These are phyloP conservation scores for Prosapia bicincta DNA, from an alignment of 2,888 invertebrate species.

Conservation along the genomic window DNA sequence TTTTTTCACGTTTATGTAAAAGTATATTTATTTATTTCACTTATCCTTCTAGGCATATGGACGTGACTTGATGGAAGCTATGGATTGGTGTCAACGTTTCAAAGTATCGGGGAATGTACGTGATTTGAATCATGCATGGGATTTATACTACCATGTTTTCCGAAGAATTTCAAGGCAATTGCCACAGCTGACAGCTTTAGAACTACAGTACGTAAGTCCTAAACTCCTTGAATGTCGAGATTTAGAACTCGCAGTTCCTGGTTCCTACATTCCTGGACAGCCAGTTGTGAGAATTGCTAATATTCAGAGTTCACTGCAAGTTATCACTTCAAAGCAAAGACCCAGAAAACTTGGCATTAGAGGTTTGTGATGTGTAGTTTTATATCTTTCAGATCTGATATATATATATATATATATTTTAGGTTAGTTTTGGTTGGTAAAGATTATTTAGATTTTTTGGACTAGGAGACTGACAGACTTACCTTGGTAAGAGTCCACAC, in stretches of 20 bases:
- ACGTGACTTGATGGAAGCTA: slow-evolving; percentile 88
- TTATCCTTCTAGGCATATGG: slow-evolving; percentile 71
- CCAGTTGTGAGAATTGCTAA: slow-evolving; percentile 83
- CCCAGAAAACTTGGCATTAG: slow-evolving; percentile 90
- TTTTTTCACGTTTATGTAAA: too few species aligned
- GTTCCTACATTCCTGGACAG: slow-evolving; percentile 93
- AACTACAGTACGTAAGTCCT: slow-evolving; percentile 94
- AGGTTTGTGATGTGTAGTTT: slow-evolving; percentile 51
- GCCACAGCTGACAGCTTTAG: slow-evolving; percentile 84
- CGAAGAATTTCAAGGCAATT: slow-evolving; percentile 93
- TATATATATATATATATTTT: too few species aligned
- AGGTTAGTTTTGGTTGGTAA: too few species aligned
- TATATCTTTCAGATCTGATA: too few species aligned
- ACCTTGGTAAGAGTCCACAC: too few species aligned
- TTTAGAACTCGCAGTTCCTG: slow-evolving; percentile 95
- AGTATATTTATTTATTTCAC: too few species aligned
- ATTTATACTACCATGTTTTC: slow-evolving; percentile 98
- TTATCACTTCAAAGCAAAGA: slow-evolving; percentile 97
- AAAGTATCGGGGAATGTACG: slow-evolving; percentile 79
- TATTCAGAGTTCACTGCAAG: slow-evolving; percentile 88
- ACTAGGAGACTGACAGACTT: too few species aligned
- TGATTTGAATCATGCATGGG: slow-evolving; percentile 98
- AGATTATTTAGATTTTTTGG: too few species aligned
- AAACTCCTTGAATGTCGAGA: slow-evolving; percentile 85
- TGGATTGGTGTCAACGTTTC: slow-evolving; percentile 93